Evolutionary conservation across 2,113 vertebrate genomes (phyloP).

Genomic region (Emydura subglobosa): DNA sequence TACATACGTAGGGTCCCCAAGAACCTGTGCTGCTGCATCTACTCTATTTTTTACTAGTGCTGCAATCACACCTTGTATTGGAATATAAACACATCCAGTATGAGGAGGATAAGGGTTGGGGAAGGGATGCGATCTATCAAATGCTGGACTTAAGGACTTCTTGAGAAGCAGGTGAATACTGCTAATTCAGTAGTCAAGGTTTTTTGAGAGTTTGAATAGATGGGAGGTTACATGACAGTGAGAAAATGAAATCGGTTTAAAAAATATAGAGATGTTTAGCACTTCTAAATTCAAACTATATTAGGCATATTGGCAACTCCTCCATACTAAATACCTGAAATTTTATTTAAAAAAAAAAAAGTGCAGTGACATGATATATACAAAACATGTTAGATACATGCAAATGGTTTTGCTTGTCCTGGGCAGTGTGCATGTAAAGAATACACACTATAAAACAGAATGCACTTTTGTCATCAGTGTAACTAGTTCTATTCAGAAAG

Average conservation of each 20-base stretch:
- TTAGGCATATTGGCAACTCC: neutral
- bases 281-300: neutral
- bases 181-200: neutral
- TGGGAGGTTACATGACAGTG: neutral
- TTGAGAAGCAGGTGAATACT: neutral
- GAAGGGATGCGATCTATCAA: neutral
- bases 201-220: neutral
- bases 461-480: neutral
- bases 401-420: neutral
- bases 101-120: neutral
- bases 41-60: neutral
- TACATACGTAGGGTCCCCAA: neutral
- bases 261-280: neutral
- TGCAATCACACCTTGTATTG: neutral
- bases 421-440: conserved; percentile 41
- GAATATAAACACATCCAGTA: neutral
- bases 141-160: neutral
- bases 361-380: too few species aligned
- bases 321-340: neutral
- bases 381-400: neutral
- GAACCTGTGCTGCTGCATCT: neutral
- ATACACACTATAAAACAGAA: neutral
- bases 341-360: too few species aligned
- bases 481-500: neutral
- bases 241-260: neutral